Conservation (phyloP, 23 tunicate species). For the Aplidium turbinatum region DNA sequence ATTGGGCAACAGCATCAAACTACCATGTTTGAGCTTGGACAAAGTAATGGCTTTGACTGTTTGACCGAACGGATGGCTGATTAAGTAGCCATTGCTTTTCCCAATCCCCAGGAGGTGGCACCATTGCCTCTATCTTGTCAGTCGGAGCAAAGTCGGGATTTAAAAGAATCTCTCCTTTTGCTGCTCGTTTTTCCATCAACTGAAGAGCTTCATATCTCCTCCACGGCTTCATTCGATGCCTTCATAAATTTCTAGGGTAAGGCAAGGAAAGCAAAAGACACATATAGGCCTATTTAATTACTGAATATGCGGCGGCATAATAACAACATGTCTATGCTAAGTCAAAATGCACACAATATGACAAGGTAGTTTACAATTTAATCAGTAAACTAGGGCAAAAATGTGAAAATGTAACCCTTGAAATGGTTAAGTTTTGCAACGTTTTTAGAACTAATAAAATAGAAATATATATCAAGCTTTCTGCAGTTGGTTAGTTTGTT, state of each 20-base stretch:
- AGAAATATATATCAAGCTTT: no score
- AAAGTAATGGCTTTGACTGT: not conserved
- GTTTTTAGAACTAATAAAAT: no score
- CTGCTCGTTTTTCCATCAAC: slow-evolving; percentile 50
- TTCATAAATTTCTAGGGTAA: slow-evolving; percentile 7
- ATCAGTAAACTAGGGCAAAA: no score
- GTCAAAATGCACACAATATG: not conserved
- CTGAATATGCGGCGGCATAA: not conserved
- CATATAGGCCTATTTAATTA: not conserved
- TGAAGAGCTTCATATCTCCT: slow-evolving; percentile 57
- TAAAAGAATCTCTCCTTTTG: slow-evolving; percentile 50
- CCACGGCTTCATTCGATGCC: slow-evolving; percentile 52
- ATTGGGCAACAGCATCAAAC: no score
- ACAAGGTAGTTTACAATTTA: no score
- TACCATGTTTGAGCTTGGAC: slow-evolving; percentile 36
- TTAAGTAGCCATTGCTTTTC: slow-evolving; percentile 69
- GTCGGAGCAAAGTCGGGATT: slow-evolving; percentile 69
- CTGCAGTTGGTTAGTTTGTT: no score
- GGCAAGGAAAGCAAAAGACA: not conserved
- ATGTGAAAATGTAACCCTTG: no score
- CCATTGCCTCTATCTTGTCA: slow-evolving; percentile 72
- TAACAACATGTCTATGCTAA: not conserved
- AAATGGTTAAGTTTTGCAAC: no score
- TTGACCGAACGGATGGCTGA: slow-evolving; percentile 55
- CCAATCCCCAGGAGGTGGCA: slow-evolving; percentile 89